Evolutionary conservation across 1,140 invertebrate species (phyloP), one percentile per base, ranked within the genome.

Genomic region (Agrilus planipennis): DNA sequence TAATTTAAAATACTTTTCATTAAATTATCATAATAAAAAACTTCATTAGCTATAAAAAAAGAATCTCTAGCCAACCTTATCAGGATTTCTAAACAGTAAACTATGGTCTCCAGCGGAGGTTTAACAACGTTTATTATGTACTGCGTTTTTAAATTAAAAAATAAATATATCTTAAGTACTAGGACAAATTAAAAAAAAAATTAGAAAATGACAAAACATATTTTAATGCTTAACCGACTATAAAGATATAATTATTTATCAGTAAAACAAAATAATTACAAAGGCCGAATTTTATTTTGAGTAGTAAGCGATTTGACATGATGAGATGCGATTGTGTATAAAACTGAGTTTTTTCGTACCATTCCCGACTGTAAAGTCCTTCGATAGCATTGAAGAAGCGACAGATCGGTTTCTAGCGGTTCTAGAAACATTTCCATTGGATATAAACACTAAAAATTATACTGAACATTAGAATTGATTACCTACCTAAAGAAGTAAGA

Each of bases 71-170:
- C 65, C 11, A 87, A 60, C 42, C 81, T 69, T 28, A 71, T 79
- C 20, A 86, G 61, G 49, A 83, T 75, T 64, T 85, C 79, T 29
- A 86, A 54, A 17, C 73, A 74, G 47, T 75, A 75, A 20, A 73
- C 71, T 1, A 82, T 70, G 45, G 72, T 77, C 52, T 73, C 69
- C 22, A 75, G 68, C 34, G 75, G 67, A 15, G 78, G 78, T 52
- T 70, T 70, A 16, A 83, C 61, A 36, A 68, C 69, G 37, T 66
- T 73, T 11, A 86, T 54, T 47, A 86, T 79, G 47, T 82, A 87
- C 36, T 78, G 80, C 29, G 44, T 64, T 61, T 23, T n/a, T n/a
- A n/a, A n/a, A n/a, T n/a, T n/a, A n/a, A n/a, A n/a, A n/a, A n/a
- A n/a, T n/a, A n/a, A n/a, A n/a, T n/a, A n/a, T n/a, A n/a, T n/a